Conservation (phyloP, 2,888 invertebrate genomes). For the Acanthosepion esculentum region DNA sequence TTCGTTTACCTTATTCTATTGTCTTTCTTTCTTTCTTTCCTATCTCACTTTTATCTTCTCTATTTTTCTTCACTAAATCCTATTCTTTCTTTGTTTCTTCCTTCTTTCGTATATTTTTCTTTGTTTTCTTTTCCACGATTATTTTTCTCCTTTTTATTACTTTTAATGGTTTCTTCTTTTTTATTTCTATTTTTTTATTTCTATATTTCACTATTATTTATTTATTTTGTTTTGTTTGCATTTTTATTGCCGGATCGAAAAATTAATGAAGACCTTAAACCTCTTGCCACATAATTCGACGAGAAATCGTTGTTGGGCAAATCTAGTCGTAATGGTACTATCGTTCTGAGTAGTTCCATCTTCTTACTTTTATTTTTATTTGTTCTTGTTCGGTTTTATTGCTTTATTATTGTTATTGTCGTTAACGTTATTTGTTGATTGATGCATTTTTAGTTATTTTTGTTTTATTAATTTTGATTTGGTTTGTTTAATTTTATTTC, state of each 20-base stretch:
- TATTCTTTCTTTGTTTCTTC: background rate
- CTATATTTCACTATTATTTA: background rate
- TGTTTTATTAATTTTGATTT: slow-evolving; percentile 9
- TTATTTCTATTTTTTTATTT: background rate
- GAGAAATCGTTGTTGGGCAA: slow-evolving; percentile 33
- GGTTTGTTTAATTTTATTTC: slow-evolving; percentile 33
- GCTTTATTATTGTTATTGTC: slow-evolving; percentile 10
- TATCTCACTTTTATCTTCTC: background rate
- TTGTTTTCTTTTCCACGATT: background rate
- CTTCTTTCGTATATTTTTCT: background rate
- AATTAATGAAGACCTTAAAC: slow-evolving; percentile 33
- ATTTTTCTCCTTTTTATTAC: background rate
- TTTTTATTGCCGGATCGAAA: slow-evolving; percentile 22
- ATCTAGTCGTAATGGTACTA: background rate
- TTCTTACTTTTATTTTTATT: background rate
- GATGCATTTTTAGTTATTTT: background rate
- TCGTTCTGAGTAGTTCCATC: background rate
- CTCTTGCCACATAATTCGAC: slow-evolving; percentile 23
- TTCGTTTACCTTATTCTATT: too few relatives aligned
- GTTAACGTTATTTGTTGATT: slow-evolving; percentile 33
- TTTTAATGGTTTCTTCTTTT: background rate
- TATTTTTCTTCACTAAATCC: background rate
- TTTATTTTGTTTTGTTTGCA: background rate
- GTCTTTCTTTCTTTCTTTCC: background rate
- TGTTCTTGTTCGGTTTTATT: background rate